Evolutionary conservation across 1,140 invertebrate species (phyloP), one percentile per base, ranked within the genome.

Genomic region (Babylonia areolata): DNA sequence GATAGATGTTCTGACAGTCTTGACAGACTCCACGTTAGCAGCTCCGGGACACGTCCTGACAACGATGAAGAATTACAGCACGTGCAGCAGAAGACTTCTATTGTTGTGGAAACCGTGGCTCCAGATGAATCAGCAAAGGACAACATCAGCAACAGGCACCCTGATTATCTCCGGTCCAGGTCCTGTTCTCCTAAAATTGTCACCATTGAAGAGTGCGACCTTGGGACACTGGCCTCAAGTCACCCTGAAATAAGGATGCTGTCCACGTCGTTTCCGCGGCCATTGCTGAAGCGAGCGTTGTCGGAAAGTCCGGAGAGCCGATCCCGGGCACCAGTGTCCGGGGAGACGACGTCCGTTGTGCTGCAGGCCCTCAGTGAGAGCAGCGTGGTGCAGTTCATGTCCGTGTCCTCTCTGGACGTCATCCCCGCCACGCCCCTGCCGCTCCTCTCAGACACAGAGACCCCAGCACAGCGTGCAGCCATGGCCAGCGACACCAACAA

Each of bases 361-460:
- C 75, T 77, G 51, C 46, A 69, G 35, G 81, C 81, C 81, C 64
- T 39, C 81, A 37, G 75, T 28, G 37, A 77, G 35, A 77, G 75
- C 75, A 77, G 37, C 37, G 75, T 42, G 75, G 37, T 40, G 5
- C 40, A 77, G 37, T 64, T 69, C 35, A 40, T 82, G 37, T 82
- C 81, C 28, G 33, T 82, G 81, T 82, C 81, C 33, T 39, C 81
- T 39, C 81, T 82, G 54, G 81, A 82, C 58, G 51, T 35, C 46
- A 51, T 58, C 33, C 39, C 81, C 12, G 5, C 81, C 3, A 23
- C 51, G 0, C 12, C 23, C 54, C 15, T 39, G 5, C 15, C 37
- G 35, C 20, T 15, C 35, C 3, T 2, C 15, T 3, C 3, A 28
- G 5, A 39, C 75, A 12, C 2, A 3, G 11, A 35, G 71, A 33